Percentiles rank a stretch among this genome's conserved stretches.
Evolutionary conservation across 2,888 invertebrate species (phyloP).

Genomic region (Trachelus tabidus): DNA sequence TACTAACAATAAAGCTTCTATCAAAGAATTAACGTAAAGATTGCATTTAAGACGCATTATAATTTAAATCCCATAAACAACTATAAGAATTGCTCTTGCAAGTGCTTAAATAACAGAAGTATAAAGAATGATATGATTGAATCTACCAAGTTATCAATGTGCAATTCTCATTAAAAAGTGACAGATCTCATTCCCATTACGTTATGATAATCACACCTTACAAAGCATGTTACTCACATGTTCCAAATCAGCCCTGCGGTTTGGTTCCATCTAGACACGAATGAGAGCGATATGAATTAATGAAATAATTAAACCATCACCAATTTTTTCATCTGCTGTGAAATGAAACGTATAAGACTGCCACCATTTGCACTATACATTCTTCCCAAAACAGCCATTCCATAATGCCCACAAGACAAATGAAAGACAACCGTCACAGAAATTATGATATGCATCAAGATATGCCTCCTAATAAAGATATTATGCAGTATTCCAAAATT

Average conservation of each 20-base stretch:
- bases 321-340: neutral
- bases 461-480: neutral
- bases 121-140: neutral
- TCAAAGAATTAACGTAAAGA: neutral
- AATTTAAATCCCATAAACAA: neutral
- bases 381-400: neutral
- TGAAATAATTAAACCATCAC: slow-evolving; percentile 11
- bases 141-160: slow-evolving; percentile 13
- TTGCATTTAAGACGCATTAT: neutral
- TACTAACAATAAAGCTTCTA: too few species aligned
- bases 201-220: slow-evolving; percentile 22
- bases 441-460: neutral
- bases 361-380: neutral
- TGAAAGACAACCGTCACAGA: neutral
- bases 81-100: neutral
- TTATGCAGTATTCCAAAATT: neutral
- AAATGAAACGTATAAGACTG: neutral
- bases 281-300: slow-evolving; percentile 36
- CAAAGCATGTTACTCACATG: slow-evolving; percentile 76
- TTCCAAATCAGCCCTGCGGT: slow-evolving; percentile 83
- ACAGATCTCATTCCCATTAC: neutral
- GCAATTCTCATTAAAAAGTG: slow-evolving; percentile 26
- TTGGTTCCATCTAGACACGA: slow-evolving; percentile 81
- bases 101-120: neutral
- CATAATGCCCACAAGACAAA: neutral